phyloP scores from a whole-genome alignment of 2,888 invertebrate species.

The Mesorhabditis spiculigera region DNA sequence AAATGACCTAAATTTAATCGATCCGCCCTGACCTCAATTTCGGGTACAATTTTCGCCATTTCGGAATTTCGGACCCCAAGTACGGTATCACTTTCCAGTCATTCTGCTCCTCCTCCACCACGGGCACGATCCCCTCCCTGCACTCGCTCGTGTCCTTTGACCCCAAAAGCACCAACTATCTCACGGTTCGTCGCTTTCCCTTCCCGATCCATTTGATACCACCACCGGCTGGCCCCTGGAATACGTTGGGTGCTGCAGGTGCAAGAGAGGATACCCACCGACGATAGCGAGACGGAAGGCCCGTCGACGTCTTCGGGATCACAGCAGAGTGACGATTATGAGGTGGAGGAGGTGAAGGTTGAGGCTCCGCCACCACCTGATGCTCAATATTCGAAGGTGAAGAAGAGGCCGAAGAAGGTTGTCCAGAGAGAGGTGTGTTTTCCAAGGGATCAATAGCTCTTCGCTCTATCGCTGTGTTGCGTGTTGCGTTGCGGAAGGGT shows the following conservation, averaged over 20 bases:
- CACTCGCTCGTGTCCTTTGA: constrained; percentile 1
- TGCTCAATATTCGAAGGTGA: constrained; percentile 2
- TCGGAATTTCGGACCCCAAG: no score
- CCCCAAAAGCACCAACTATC: not conserved
- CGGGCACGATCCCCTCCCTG: not conserved
- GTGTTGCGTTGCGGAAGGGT: no score
- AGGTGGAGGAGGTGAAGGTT: not conserved
- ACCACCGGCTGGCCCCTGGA: no score
- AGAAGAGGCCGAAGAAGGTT: not conserved
- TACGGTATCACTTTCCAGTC: no score
- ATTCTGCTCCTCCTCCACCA: no score
- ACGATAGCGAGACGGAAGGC: not conserved
- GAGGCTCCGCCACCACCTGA: not conserved
- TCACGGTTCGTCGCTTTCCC: not conserved
- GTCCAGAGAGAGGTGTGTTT: no score
- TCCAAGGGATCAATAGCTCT: no score
- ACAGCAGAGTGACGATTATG: not conserved
- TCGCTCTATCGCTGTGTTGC: no score
- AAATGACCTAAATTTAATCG: no score
- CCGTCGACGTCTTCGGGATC: not conserved
- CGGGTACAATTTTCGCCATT: no score
- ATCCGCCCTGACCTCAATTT: no score
- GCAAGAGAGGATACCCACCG: not conserved
- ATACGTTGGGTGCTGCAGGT: not conserved
- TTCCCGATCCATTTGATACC: no score